These are phyloP conservation scores for Haliclona indistincta DNA, from an alignment of 37 sponge, comb jelly and placozoan species.

Conservation along the genomic window DNA sequence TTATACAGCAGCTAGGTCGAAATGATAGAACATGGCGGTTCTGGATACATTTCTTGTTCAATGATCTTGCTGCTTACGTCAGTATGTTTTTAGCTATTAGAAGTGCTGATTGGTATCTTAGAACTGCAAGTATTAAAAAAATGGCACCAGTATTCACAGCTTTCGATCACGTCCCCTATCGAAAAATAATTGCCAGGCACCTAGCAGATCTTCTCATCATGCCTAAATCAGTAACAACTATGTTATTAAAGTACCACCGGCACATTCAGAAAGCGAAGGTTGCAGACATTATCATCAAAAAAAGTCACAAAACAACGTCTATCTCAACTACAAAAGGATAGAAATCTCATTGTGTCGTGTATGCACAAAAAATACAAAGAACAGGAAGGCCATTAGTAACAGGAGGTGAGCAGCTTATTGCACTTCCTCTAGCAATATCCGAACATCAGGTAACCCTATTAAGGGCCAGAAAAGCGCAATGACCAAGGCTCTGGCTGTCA, in stretches of 20 bases:
- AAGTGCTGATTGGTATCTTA: conserved; percentile 21
- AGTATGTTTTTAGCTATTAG: conserved; percentile 8
- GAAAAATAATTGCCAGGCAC: conserved; percentile 8
- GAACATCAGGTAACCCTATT: conserved; percentile 13
- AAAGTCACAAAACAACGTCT: not conserved
- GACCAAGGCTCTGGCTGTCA: conserved; percentile 22
- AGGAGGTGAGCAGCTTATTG: conserved; percentile 20
- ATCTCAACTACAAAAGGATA: conserved; percentile 19
- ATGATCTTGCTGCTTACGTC: conserved; percentile 6
- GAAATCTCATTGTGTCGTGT: conserved; percentile 9
- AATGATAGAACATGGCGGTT: conserved; percentile 32
- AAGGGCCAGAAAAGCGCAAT: conserved; percentile 29
- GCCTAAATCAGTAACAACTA: not conserved
- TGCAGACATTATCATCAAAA: conserved; percentile 17
- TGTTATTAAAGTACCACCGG: conserved; percentile 16
- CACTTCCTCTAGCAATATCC: conserved; percentile 41
- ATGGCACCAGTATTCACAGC: conserved; percentile 26
- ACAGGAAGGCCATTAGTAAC: conserved; percentile 1
- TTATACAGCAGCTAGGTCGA: conserved; percentile 3
- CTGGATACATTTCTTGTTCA: conserved; percentile 21
- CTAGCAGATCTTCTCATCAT: not conserved
- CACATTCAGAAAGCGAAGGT: conserved; percentile 6
- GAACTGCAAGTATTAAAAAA: conserved; percentile 9
- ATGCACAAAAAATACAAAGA: conserved; percentile 13
- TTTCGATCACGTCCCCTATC: conserved; percentile 4